phyloP scores from a whole-genome alignment of 2,113 vertebrate genomes.

The Nasalis larvatus region DNA sequence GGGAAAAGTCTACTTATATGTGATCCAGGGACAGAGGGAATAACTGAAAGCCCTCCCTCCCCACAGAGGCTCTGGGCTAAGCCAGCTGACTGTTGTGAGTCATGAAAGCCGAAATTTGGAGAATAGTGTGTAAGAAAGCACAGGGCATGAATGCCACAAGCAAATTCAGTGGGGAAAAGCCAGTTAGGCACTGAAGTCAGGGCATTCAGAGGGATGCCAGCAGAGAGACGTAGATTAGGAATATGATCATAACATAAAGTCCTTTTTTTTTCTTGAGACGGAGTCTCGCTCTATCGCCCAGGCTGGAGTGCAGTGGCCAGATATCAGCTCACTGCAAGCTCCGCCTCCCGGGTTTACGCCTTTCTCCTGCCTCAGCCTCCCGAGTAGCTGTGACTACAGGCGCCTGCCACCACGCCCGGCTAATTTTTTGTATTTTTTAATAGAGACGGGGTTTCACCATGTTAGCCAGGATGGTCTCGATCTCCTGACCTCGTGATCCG shows the following conservation, averaged over 20 bases:
- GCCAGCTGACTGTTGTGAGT: not conserved
- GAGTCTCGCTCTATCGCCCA: too few relatives aligned
- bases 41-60: not conserved
- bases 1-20: not conserved
- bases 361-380: too few relatives aligned
- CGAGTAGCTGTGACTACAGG: too few relatives aligned
- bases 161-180: accelerated
- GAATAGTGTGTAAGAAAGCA: not conserved
- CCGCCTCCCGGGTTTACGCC: accelerated
- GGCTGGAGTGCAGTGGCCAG: too few relatives aligned
- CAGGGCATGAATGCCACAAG: not conserved
- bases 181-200: not conserved
- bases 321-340: too few relatives aligned
- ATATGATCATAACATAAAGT: not conserved
- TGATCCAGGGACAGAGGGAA: not conserved
- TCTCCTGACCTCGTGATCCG: accelerated
- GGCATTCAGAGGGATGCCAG: not conserved
- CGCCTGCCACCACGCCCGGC: too few relatives aligned
- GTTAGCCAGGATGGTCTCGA: too few relatives aligned
- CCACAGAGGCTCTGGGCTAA: not conserved
- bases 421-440: too few relatives aligned
- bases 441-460: too few relatives aligned
- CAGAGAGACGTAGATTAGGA: not conserved
- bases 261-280: too few relatives aligned
- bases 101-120: not conserved